Evolutionary conservation across 2,113 vertebrate species (phyloP).

Genomic region (Muntiacus muntjak): DNA sequence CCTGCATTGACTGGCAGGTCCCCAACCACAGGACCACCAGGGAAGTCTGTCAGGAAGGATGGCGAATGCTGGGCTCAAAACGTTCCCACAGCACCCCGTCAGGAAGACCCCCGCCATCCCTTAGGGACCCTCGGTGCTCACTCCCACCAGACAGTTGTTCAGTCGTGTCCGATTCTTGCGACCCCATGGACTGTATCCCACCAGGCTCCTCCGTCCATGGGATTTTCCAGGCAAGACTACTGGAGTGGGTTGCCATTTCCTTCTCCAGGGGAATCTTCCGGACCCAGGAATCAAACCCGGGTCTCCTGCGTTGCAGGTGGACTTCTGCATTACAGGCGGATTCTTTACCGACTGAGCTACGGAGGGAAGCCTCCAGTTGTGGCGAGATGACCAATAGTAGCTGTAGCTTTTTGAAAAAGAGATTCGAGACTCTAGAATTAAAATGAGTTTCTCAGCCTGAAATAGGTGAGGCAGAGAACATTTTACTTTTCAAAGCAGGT

Average conservation of each 20-base stretch:
- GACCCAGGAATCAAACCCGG: not conserved
- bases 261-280: not conserved
- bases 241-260: not conserved
- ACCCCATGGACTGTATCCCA: not conserved
- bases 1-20: not conserved
- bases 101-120: not conserved
- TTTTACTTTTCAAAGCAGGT: conserved; percentile 34
- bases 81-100: not conserved
- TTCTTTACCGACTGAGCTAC: not conserved
- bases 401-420: conserved; percentile 37
- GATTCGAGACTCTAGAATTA: not conserved
- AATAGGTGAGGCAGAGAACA: conserved; percentile 16
- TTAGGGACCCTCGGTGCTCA: not conserved
- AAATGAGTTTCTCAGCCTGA: not conserved
- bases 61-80: not conserved
- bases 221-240: not conserved
- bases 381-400: not conserved
- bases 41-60: not conserved
- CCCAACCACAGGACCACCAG: not conserved
- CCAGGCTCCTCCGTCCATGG: not conserved
- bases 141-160: not conserved
- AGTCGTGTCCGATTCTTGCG: not conserved
- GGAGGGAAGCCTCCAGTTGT: not conserved
- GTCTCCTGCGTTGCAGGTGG: not conserved
- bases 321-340: not conserved